Evolutionary conservation across 2,113 vertebrate species (phyloP).

Genomic region (Neolamprologus ventralis): DNA sequence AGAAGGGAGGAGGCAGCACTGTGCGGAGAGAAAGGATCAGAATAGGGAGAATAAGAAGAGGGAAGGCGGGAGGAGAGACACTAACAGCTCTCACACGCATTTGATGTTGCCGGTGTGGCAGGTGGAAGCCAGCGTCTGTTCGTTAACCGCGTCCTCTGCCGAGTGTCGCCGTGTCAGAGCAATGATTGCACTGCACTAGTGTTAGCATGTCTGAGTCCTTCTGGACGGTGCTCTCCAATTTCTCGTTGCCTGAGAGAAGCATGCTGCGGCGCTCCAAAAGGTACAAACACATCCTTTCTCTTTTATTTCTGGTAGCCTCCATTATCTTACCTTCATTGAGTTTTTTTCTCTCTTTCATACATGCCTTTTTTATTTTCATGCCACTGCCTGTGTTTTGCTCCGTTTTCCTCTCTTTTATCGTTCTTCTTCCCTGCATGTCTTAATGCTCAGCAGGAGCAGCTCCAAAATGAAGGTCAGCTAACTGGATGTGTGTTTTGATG

Average conservation of each 20-base stretch:
- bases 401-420: not conserved
- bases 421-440: not conserved
- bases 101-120: slow-evolving; percentile 14
- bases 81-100: not conserved
- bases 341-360: not conserved
- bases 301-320: not conserved
- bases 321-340: not conserved
- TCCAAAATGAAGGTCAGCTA: slow-evolving; percentile 22
- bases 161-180: slow-evolving; percentile 17
- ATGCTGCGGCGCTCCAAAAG: slow-evolving; percentile 86
- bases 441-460: slow-evolving; percentile 14
- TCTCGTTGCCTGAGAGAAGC: slow-evolving; percentile 83
- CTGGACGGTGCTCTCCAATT: slow-evolving; percentile 86
- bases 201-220: slow-evolving; percentile 83
- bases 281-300: slow-evolving; percentile 43
- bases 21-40: not conserved
- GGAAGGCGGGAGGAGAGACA: not conserved
- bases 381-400: not conserved
- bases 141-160: not conserved
- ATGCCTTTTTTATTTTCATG: not conserved
- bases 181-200: slow-evolving; percentile 59
- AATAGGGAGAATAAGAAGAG: not conserved
- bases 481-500: not conserved
- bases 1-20: not conserved
- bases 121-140: slow-evolving; percentile 18